These are phyloP conservation scores for Epizoanthus fatuus DNA, from an alignment of 92 coral and sea anemone genomes.

Conservation along the genomic window DNA sequence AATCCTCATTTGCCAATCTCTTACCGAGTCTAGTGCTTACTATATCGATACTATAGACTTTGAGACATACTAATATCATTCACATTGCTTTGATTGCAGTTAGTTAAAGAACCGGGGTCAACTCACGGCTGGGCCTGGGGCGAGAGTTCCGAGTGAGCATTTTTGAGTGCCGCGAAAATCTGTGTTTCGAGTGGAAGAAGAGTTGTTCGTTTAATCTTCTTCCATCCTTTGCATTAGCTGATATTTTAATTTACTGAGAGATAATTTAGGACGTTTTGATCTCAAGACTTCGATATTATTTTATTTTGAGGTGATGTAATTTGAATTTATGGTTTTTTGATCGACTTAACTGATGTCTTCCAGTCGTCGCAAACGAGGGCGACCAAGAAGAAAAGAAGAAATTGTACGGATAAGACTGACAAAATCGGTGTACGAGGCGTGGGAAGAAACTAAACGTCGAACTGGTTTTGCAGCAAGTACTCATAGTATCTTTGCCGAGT, in stretches of 20 bases:
- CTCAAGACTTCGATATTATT: too few species aligned
- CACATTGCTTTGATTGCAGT: too few species aligned
- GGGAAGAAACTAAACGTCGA: slow-evolving; percentile 27
- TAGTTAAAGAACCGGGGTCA: background rate
- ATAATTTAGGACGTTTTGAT: background rate
- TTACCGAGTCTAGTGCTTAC: too few species aligned
- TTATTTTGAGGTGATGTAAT: background rate
- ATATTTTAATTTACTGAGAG: background rate
- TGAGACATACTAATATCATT: too few species aligned
- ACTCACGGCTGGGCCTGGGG: too few species aligned
- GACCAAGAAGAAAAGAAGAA: slow-evolving; percentile 32
- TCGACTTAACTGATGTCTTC: slow-evolving; percentile 9
- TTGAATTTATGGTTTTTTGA: slow-evolving; percentile 13
- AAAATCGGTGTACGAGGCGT: slow-evolving; percentile 32
- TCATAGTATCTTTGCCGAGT: slow-evolving; percentile 35
- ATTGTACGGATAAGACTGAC: slow-evolving; percentile 29
- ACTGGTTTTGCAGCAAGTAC: slow-evolving; percentile 32
- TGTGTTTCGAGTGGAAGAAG: background rate
- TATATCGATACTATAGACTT: too few species aligned
- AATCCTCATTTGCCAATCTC: too few species aligned
- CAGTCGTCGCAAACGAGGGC: slow-evolving; percentile 32
- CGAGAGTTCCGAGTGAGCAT: too few species aligned
- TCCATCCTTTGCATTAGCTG: background rate
- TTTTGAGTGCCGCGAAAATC: too few species aligned
- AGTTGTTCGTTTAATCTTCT: background rate